These are phyloP conservation scores for Octopus sinensis DNA, from an alignment of 1,140 invertebrate genomes.

Conservation along the genomic window DNA sequence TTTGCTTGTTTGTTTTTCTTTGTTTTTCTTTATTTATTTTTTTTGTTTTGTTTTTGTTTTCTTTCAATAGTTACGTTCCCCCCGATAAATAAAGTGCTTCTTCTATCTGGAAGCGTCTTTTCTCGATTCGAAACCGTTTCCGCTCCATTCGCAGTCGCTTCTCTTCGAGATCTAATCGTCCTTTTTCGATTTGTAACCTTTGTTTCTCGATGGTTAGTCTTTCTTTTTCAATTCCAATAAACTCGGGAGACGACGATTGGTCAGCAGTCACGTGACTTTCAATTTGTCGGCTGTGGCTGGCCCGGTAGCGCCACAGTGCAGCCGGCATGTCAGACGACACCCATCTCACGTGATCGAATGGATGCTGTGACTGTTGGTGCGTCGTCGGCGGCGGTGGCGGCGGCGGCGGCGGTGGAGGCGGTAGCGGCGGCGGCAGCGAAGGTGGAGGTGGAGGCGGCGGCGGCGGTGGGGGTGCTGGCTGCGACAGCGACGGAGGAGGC, in stretches of 20 bases:
- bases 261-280: not conserved
- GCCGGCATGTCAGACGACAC: constrained; percentile 1
- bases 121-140: not conserved
- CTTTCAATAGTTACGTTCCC: not conserved
- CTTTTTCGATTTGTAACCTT: not conserved
- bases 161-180: not conserved
- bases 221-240: not conserved
- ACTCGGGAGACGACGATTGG: not conserved
- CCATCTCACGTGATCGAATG: not conserved
- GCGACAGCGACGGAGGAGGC: no score
- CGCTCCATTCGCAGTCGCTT: not conserved
- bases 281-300: not conserved
- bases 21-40: not conserved
- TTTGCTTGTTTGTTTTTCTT: not conserved
- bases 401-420: not conserved
- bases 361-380: no score
- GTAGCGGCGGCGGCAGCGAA: not conserved
- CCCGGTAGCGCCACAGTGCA: not conserved
- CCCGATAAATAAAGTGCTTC: not conserved
- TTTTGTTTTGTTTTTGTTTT: not conserved
- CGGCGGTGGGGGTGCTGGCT: not conserved
- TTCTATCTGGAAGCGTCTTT: not conserved
- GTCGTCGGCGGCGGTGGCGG: no score
- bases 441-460: not conserved
- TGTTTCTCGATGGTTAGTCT: not conserved